Conservation (phyloP, 1,140 invertebrate species). For the Drosophila pallidifrons region DNA sequence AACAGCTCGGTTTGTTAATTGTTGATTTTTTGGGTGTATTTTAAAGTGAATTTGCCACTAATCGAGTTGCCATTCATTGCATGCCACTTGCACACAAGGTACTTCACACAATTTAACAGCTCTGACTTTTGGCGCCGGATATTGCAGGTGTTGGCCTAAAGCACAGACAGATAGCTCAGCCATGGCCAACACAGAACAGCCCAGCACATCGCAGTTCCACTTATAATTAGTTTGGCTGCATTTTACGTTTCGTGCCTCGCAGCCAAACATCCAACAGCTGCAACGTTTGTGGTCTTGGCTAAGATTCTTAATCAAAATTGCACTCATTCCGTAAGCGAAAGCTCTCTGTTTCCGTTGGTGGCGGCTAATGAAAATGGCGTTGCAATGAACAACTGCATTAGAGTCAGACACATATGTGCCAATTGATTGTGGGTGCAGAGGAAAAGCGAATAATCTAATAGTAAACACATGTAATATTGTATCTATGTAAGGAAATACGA, state of each 20-base stretch:
- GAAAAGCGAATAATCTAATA: no score
- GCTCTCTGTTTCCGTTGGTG: background rate
- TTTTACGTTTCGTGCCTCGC: slow-evolving; percentile 30
- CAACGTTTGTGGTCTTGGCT: slow-evolving; percentile 11
- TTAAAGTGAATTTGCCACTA: slow-evolving; percentile 10
- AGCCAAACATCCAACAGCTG: slow-evolving; percentile 26
- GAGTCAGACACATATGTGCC: slow-evolving; percentile 2
- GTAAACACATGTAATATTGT: no score
- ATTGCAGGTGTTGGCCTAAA: slow-evolving; percentile 28
- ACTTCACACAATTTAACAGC: slow-evolving; percentile 23
- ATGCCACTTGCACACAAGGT: slow-evolving; percentile 21
- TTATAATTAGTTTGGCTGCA: slow-evolving; percentile 61
- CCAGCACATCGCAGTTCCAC: background rate
- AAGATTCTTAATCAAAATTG: slow-evolving; percentile 54
- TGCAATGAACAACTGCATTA: slow-evolving; percentile 16
- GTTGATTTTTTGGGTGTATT: background rate
- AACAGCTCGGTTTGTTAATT: background rate
- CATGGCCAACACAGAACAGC: background rate
- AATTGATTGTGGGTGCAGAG: background rate
- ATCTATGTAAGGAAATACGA: no score
- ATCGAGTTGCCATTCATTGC: slow-evolving; percentile 20
- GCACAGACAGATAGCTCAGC: slow-evolving; percentile 22
- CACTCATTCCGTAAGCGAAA: slow-evolving; percentile 22
- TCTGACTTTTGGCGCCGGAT: slow-evolving; percentile 14
- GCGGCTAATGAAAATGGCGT: slow-evolving; percentile 35